Conservation (phyloP, 2,797 vertebrate genomes). For the Gadopsis bispinosus region DNA sequence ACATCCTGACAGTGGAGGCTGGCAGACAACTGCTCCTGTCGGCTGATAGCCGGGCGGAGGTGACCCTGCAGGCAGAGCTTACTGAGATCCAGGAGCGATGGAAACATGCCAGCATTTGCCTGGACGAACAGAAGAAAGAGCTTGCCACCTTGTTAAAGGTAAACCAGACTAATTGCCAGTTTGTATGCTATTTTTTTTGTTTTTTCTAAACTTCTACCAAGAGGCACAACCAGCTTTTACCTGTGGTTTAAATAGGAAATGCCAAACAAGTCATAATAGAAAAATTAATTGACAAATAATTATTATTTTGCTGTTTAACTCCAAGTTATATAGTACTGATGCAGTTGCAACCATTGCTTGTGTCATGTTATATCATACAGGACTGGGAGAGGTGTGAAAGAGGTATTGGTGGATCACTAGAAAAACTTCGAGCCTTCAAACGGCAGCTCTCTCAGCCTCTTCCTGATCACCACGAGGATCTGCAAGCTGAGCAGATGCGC, state of each 20-base stretch:
- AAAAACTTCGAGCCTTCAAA: conserved; percentile 93
- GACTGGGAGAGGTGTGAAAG: conserved; percentile 97
- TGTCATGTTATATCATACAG: conserved; percentile 72
- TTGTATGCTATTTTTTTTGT: not conserved
- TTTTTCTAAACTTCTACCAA: not conserved
- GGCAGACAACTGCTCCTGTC: conserved; percentile 93
- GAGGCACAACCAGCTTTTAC: not conserved
- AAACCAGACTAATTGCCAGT: conserved; percentile 32
- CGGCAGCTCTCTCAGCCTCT: conserved; percentile 91
- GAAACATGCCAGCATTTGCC: conserved; percentile 84
- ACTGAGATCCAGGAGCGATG: conserved; percentile 92
- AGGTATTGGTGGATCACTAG: conserved; percentile 91
- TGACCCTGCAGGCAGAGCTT: conserved; percentile 90
- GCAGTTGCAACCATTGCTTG: not conserved
- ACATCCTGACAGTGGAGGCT: conserved; percentile 95
- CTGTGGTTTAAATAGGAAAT: not conserved
- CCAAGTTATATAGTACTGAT: not conserved
- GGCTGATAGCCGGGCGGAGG: conserved; percentile 89
- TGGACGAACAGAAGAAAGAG: conserved; percentile 92
- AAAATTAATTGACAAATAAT: not conserved
- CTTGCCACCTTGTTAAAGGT: conserved; percentile 90
- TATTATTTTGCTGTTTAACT: not conserved
- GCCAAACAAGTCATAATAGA: not conserved
- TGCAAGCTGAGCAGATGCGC: conserved; percentile 93
- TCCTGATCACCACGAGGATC: conserved; percentile 93